A percentile compares a stretch with the other conserved stretches of the same genome.
These are phyloP conservation scores for Morone chrysops DNA, from an alignment of 2,113 vertebrate species.

Conservation along the genomic window DNA sequence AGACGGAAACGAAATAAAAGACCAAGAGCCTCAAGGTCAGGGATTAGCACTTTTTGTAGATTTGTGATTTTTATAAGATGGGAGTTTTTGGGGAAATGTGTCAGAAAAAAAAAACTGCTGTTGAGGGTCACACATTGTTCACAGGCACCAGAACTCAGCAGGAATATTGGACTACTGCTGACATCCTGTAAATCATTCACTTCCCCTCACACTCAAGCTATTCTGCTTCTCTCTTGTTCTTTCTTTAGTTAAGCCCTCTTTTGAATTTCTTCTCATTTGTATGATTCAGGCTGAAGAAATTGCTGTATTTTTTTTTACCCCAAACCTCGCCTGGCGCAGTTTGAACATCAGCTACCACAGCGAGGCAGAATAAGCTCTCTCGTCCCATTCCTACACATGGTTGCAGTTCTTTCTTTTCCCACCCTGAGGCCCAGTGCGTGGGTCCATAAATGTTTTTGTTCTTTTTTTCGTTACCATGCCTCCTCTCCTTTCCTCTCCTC, in stretches of 20 bases:
- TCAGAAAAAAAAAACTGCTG: slow-evolving; percentile 10
- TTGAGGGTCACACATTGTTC: slow-evolving; percentile 61
- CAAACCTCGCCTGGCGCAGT: not conserved
- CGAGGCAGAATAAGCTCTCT: not conserved
- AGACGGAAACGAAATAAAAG: slow-evolving; percentile 11
- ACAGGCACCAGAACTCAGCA: slow-evolving; percentile 52
- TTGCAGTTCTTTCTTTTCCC: slow-evolving; percentile 57
- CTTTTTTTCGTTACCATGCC: slow-evolving; percentile 51
- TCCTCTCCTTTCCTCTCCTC: slow-evolving; percentile 28
- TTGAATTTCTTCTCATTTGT: not conserved
- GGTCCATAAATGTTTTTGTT: slow-evolving; percentile 71
- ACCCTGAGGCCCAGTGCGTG: slow-evolving; percentile 69
- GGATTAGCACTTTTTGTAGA: not conserved
- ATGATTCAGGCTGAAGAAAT: slow-evolving; percentile 15
- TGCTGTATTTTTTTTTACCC: not conserved
- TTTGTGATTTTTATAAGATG: slow-evolving; percentile 14
- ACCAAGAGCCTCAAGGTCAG: not conserved
- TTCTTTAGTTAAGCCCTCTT: not conserved
- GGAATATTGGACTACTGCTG: slow-evolving; percentile 43
- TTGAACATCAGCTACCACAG: not conserved
- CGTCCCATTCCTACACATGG: slow-evolving; percentile 48
- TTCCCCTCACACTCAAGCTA: slow-evolving; percentile 8
- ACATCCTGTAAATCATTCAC: slow-evolving; percentile 64
- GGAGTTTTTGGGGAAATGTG: not conserved
- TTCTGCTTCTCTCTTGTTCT: slow-evolving; percentile 3